Evolutionary conservation across 1,140 invertebrate genomes (phyloP).

Genomic region (Drosophila lini): DNA sequence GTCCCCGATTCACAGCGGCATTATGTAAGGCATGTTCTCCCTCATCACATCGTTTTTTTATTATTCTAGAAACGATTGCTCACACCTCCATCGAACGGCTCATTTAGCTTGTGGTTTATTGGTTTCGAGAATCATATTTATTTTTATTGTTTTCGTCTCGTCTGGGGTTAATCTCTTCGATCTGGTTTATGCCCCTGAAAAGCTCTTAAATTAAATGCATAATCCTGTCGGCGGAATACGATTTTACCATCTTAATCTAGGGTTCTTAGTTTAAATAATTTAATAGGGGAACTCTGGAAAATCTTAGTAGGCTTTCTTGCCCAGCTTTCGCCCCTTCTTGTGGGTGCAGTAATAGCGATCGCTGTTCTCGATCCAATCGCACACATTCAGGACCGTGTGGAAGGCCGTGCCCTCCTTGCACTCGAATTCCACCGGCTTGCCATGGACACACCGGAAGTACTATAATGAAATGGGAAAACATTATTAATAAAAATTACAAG

Average conservation of each 20-base stretch:
- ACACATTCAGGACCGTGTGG: constrained; percentile 88
- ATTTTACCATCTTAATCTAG: constrained; percentile 15
- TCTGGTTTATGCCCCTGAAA: constrained; percentile 19
- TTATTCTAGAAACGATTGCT: constrained; percentile 21
- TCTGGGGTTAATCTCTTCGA: constrained; percentile 30
- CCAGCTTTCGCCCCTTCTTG: constrained; percentile 46
- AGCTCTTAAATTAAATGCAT: constrained; percentile 35
- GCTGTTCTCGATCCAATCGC: constrained; percentile 91
- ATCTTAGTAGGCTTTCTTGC: constrained; percentile 47
- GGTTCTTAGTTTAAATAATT: constrained; percentile 29
- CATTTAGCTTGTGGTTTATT: constrained; percentile 49
- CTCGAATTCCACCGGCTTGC: constrained; percentile 88
- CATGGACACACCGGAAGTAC: constrained; percentile 93
- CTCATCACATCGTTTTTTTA: not conserved
- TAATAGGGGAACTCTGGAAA: constrained; percentile 2
- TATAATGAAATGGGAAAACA: constrained; percentile 64
- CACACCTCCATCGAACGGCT: constrained; percentile 46
- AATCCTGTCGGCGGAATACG: constrained; percentile 23
- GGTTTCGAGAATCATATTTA: constrained; percentile 33
- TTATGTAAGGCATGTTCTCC: constrained; percentile 34
- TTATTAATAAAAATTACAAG: not conserved
- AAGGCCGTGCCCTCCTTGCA: constrained; percentile 91
- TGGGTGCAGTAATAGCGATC: constrained; percentile 85
- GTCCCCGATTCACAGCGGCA: not conserved
- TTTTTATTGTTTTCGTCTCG: constrained; percentile 68